Evolutionary conservation across 2,113 vertebrate species (phyloP), one percentile per base, ranked within the genome.

Genomic region (Halichoeres trimaculatus): DNA sequence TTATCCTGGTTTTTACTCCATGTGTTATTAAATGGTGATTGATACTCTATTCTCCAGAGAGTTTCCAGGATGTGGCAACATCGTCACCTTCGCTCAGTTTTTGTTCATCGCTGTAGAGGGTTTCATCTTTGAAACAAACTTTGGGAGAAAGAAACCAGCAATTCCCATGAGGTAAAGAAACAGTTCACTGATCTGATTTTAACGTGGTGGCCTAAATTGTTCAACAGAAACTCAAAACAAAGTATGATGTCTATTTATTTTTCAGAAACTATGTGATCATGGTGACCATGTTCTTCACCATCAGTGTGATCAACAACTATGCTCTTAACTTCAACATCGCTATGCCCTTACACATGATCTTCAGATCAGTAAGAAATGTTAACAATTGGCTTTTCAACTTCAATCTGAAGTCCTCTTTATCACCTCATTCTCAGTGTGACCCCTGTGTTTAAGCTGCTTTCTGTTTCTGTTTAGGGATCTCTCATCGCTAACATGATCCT

Each of bases 341-440:
- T 34, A 99, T 99, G 98, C 98, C 98, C 0, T 87, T 99, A 76
- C 98, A 99, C 81, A 99, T 99, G 98, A 98, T 99, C 90, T 99
- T 99, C 89, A 94, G 98, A 96, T 99, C 98, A 5, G 98, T 99
- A 85, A 95, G 96, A 94, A 12, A 41, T 41, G 17, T n/a, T 19
- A 38, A 6, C 30, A 10, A 3, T 23, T n/a, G 71, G 10, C 23
- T 36, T 53, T 70, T 56, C 22, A 2, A 53, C 19, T 9, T 26
- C 16, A 0, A 6, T 26, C 9, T n/a, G n/a, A 54, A 41, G 14
- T 51, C 16, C 4, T 14, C 47, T 4, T 22, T 10, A 10, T 53
- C 22, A 17, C 51, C 23, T 68, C 45, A n/a, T 12, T 12, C 6
- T 23, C 9, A 5, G 23, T 17, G 43, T 36, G n/a, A 65, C 13